Base-by-base conservation (phyloP, 2,113 vertebrate species). In the Mastomys coucha region DNA sequence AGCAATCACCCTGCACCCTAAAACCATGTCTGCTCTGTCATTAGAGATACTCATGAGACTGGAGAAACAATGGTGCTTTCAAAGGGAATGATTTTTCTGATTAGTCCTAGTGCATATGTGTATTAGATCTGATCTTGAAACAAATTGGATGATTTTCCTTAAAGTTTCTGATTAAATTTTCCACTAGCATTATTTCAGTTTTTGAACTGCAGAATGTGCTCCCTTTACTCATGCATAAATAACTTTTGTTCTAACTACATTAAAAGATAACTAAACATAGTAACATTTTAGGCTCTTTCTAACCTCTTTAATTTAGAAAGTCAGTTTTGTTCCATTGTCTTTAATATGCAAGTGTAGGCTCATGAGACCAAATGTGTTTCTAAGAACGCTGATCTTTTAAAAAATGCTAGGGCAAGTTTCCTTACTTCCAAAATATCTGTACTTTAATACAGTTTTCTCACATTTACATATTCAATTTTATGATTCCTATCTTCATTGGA, bases 201-300 rank as follows among this genome's bases (percentile, higher is more conserved):
- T 58, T 49, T 76, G 65, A 77, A 80, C 33, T 49, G 11, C 51
- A 91, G 28, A 82, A 89, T 89, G 36, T 82, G 24, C 69, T 91
- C 17, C 85, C 36, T 63, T 91, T 94, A 84, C 14, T 88, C 56
- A 67, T 31, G 69, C 56, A 90, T 36, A 91, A 49, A 53, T 36
- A 94, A 39, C 51, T 93, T 93, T 88, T 72, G 58, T 91, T 91
- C 88, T 67, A 86, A 95, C 28, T 63, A 51, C 58, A 69, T 26
- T 14, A 11, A 58, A 58, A 58, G 26, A 75, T 53, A 76, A 13
- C 73, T 49, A 91, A 63, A 49, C 77, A 53, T 56, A 73, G 67
- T 17, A 28, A 69, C 12, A 3, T 78, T 84, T 90, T 33, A 31
- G 53, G 13, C 26, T 56, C 6, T 19, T 84, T 63, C 16, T 51